These are phyloP conservation scores for Periophthalmus modestus DNA, from an alignment of 2,113 vertebrate genomes.

Conservation along the genomic window DNA sequence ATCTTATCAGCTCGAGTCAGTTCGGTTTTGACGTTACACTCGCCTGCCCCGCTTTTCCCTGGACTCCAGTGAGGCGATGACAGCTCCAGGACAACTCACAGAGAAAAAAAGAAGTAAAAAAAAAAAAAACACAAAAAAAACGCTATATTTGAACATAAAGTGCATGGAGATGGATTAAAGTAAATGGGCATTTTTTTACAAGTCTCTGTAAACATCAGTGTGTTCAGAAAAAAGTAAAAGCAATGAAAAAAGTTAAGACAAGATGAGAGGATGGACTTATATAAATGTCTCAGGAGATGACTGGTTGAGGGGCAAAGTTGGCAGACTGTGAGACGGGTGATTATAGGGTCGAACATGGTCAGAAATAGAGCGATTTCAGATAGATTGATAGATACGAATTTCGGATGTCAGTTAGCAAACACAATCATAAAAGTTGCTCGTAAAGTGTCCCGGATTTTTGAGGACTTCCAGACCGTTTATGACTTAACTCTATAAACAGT, in stretches of 20 bases:
- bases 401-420: too few species aligned
- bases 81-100: slow-evolving; percentile 56
- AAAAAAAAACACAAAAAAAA: slow-evolving; percentile 18
- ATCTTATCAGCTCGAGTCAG: slow-evolving; percentile 54
- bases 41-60: slow-evolving; percentile 35
- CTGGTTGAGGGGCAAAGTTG: too few species aligned
- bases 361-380: too few species aligned
- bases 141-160: background rate
- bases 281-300: too few species aligned
- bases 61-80: slow-evolving; percentile 43
- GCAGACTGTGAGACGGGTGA: too few species aligned
- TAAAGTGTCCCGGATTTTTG: too few species aligned
- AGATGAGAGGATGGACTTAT: too few species aligned
- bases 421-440: too few species aligned
- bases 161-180: background rate
- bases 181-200: background rate
- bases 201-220: background rate
- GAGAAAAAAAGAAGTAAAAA: slow-evolving; percentile 38
- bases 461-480: too few species aligned
- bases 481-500: too few species aligned
- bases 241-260: background rate
- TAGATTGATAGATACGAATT: too few species aligned
- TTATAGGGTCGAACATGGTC: too few species aligned
- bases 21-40: slow-evolving; percentile 45
- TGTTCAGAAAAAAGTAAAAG: background rate